Evolutionary conservation across 64 coral and sea anemone genomes (phyloP).

Genomic region (Astreopora myriophthalma): DNA sequence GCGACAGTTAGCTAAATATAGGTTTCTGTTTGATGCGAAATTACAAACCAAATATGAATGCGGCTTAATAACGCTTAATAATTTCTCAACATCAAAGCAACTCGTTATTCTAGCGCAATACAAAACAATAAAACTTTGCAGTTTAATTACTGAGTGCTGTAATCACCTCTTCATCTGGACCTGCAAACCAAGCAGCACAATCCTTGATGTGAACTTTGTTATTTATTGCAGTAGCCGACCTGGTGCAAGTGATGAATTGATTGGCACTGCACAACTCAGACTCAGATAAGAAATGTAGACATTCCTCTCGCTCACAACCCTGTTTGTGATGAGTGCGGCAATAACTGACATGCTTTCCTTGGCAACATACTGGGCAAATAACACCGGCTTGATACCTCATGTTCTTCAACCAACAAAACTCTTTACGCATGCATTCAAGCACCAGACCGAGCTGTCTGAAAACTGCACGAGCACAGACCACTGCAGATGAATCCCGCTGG

Average conservation of each 20-base stretch:
- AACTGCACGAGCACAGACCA: not conserved
- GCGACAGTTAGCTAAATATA: too few relatives aligned
- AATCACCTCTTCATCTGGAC: not conserved
- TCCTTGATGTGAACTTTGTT: not conserved
- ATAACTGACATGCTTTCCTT: not conserved
- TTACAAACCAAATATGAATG: too few relatives aligned
- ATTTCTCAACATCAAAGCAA: not conserved
- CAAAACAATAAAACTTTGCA: too few relatives aligned
- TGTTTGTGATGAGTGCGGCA: not conserved
- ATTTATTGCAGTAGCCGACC: not conserved
- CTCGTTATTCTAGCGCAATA: not conserved
- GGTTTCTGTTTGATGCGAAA: too few relatives aligned
- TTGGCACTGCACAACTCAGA: not conserved
- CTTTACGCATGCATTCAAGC: constrained; percentile 25
- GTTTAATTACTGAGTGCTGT: too few relatives aligned
- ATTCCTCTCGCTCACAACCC: constrained; percentile 9
- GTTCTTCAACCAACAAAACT: constrained; percentile 14
- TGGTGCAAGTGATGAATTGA: not conserved
- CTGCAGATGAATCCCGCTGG: not conserved
- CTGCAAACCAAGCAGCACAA: constrained; percentile 14
- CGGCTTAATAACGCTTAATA: not conserved
- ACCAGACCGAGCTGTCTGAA: not conserved
- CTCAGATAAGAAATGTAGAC: constrained; percentile 24
- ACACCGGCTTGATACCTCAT: constrained; percentile 3
- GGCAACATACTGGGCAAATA: constrained; percentile 7